Conservation (phyloP, 1,140 invertebrate genomes). For the Sinonovacula constricta region DNA sequence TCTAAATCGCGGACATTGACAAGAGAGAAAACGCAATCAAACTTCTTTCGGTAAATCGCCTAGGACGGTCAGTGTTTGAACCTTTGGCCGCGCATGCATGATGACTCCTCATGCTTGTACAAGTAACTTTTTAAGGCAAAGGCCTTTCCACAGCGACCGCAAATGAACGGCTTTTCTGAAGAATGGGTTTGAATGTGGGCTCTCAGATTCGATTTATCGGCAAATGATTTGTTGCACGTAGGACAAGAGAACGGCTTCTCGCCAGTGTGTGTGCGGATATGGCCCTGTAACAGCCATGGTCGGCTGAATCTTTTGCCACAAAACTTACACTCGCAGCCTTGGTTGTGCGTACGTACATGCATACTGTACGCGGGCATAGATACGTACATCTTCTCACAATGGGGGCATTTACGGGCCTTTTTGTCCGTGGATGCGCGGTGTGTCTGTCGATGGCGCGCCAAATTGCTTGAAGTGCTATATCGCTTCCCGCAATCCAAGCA, state of each 20-base stretch:
- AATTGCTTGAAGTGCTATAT: constrained; percentile 78
- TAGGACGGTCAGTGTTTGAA: constrained; percentile 27
- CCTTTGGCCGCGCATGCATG: constrained; percentile 77
- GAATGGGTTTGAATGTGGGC: constrained; percentile 99
- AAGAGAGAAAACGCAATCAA: no score
- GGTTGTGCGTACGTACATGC: constrained; percentile 96
- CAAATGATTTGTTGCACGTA: constrained; percentile 98
- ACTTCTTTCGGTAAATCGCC: no score
- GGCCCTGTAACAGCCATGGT: constrained; percentile 96
- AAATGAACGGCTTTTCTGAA: constrained; percentile 96
- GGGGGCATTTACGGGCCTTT: constrained; percentile 85
- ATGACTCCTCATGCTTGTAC: constrained; percentile 80
- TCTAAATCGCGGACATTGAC: no score
- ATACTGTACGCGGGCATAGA: constrained; percentile 98
- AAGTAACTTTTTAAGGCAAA: constrained; percentile 80
- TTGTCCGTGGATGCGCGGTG: constrained; percentile 76
- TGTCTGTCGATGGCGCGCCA: constrained; percentile 77
- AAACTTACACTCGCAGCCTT: constrained; percentile 94
- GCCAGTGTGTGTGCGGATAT: constrained; percentile 97
- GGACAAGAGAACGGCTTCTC: constrained; percentile 99
- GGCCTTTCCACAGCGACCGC: constrained; percentile 87
- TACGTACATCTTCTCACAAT: constrained; percentile 96
- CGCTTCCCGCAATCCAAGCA: constrained; percentile 77
- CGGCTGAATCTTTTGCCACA: constrained; percentile 98
- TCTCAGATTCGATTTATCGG: constrained; percentile 96